phyloP scores from a whole-genome alignment of 2,113 vertebrate species.

The Lanius ludovicianus region DNA sequence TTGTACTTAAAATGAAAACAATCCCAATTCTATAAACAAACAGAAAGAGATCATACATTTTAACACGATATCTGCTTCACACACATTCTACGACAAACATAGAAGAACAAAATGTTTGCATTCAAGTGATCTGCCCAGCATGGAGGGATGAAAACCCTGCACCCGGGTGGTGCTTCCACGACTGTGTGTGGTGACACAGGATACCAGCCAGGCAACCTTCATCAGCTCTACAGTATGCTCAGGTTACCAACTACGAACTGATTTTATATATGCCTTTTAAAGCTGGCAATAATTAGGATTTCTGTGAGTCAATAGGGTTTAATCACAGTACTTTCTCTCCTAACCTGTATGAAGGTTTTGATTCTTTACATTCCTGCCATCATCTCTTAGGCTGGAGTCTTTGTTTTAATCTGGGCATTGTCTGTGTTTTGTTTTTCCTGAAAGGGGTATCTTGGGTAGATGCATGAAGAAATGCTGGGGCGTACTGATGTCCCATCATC shows the following conservation, averaged over 20 bases:
- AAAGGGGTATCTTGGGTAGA: neutral
- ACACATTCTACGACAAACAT: neutral
- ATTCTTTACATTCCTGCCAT: neutral
- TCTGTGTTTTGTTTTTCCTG: neutral
- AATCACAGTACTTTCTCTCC: neutral
- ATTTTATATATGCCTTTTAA: neutral
- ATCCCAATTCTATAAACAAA: slow-evolving; percentile 88
- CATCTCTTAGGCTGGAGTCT: neutral
- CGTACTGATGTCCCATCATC: neutral
- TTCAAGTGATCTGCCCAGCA: neutral
- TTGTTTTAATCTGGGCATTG: neutral
- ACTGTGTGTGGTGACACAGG: neutral
- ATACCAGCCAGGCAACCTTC: neutral
- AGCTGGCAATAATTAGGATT: neutral
- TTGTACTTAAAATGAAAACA: slow-evolving; percentile 88
- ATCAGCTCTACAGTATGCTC: neutral
- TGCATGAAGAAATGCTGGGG: neutral
- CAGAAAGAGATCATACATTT: neutral
- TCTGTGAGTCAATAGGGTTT: neutral
- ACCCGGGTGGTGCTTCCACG: neutral
- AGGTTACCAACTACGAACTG: neutral
- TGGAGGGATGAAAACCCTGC: fast-evolving
- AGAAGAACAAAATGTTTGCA: neutral
- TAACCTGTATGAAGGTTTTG: neutral
- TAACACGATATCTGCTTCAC: neutral